These are phyloP conservation scores for Cheilosia grossa DNA, from an alignment of 2,888 invertebrate genomes.

Conservation along the genomic window DNA sequence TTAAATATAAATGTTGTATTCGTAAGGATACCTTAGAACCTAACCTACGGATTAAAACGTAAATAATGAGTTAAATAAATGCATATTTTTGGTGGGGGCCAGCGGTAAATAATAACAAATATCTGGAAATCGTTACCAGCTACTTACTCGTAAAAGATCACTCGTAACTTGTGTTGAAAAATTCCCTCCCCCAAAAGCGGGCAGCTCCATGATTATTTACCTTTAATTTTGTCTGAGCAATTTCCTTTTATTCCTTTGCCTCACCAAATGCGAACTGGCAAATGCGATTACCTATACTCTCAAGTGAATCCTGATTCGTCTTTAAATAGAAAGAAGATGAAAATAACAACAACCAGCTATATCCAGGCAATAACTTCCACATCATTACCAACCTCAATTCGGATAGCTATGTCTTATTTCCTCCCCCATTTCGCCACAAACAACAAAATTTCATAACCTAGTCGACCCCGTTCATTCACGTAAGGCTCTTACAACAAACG, in stretches of 20 bases:
- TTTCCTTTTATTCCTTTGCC: neutral
- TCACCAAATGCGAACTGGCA: conserved; percentile 15
- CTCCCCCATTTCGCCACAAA: neutral
- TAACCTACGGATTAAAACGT: no score
- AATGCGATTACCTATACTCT: conserved; percentile 30
- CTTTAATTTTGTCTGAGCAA: neutral
- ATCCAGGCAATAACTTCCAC: conserved; percentile 28
- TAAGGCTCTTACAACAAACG: neutral
- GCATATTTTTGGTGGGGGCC: no score
- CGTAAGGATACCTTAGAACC: no score
- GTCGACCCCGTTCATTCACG: conserved; percentile 5
- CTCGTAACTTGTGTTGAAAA: no score
- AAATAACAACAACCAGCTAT: neutral
- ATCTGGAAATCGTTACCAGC: no score
- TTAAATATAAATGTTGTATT: no score
- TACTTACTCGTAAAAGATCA: no score
- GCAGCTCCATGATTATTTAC: no score
- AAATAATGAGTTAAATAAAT: no score
- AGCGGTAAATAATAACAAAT: no score
- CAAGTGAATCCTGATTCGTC: conserved; percentile 35
- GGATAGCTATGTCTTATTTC: neutral
- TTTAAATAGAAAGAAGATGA: conserved; percentile 13
- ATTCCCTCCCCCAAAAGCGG: no score
- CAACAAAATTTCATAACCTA: conserved; percentile 28
- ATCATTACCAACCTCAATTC: conserved; percentile 27